Conservation (phyloP, 2,113 vertebrate genomes). For the Pandion haliaetus region DNA sequence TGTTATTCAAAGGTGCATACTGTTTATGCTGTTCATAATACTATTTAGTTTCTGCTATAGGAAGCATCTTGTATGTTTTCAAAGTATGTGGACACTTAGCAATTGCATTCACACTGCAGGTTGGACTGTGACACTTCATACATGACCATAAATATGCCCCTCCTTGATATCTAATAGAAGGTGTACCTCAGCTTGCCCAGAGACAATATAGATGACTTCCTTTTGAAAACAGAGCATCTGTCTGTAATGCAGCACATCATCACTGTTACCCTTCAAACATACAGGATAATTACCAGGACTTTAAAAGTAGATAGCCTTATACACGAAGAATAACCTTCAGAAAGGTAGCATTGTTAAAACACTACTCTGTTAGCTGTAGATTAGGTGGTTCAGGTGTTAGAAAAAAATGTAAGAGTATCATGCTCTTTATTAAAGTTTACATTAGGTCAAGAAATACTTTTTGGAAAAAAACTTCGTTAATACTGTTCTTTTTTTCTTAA, state of each 20-base stretch:
- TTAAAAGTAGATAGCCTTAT: background rate
- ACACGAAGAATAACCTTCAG: background rate
- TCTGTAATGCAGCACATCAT: slow-evolving; percentile 43
- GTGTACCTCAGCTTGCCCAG: background rate
- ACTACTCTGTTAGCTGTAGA: slow-evolving; percentile 21
- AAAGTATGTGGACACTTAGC: slow-evolving; percentile 44
- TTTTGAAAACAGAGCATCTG: slow-evolving; percentile 39
- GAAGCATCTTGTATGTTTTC: slow-evolving; percentile 44
- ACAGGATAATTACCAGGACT: background rate
- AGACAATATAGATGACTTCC: slow-evolving; percentile 35
- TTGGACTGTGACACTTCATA: slow-evolving; percentile 62
- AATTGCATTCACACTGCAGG: slow-evolving; percentile 62
- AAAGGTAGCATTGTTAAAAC: slow-evolving; percentile 39
- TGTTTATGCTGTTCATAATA: slow-evolving; percentile 42
- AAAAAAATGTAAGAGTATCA: background rate
- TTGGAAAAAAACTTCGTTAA: background rate
- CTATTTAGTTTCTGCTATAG: slow-evolving; percentile 39
- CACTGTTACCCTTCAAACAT: slow-evolving; percentile 36
- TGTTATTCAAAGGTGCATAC: background rate
- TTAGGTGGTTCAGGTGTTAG: slow-evolving; percentile 30
- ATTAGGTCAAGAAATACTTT: background rate
- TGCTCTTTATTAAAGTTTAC: slow-evolving; percentile 11
- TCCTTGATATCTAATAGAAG: background rate
- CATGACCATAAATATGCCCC: slow-evolving; percentile 54
- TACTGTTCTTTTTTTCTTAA: background rate